phyloP scores from a whole-genome alignment of 1,140 invertebrate species.

The Caerostris extrusa region DNA sequence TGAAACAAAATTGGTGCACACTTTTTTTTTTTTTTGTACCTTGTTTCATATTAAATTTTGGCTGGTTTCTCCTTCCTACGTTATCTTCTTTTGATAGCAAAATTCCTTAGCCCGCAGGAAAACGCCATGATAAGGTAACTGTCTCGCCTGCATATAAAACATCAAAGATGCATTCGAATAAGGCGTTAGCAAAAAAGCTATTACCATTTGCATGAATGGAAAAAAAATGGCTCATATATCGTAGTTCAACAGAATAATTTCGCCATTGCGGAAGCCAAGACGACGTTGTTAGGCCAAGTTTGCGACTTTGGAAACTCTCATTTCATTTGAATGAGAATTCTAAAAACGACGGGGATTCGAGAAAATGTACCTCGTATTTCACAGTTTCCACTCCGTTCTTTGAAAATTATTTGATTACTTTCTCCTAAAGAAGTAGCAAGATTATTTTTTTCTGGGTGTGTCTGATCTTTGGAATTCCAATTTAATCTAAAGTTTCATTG shows the following conservation, averaged over 20 bases:
- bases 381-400: not conserved
- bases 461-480: not conserved
- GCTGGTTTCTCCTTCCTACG: not conserved
- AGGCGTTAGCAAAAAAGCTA: slow-evolving; percentile 63
- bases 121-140: slow-evolving; percentile 45
- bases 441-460: not conserved
- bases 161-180: slow-evolving; percentile 57
- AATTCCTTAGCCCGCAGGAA: slow-evolving; percentile 21
- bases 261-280: slow-evolving; percentile 32
- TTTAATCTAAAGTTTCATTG: not conserved
- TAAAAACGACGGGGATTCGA: not conserved
- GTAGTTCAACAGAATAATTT: slow-evolving; percentile 66
- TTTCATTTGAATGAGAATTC: slow-evolving; percentile 52
- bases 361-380: slow-evolving; percentile 47
- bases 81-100: not conserved
- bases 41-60: slow-evolving; percentile 57
- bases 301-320: slow-evolving; percentile 40
- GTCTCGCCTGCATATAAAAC: slow-evolving; percentile 51
- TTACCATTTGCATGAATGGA: slow-evolving; percentile 64
- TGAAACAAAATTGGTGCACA: not conserved
- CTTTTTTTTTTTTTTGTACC: not conserved
- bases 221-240: slow-evolving; percentile 59
- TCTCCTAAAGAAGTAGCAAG: not conserved
- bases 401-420: slow-evolving; percentile 42
- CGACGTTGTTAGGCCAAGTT: slow-evolving; percentile 64